Conservation (phyloP, 2,113 vertebrate genomes). For the Arenaria interpres region DNA sequence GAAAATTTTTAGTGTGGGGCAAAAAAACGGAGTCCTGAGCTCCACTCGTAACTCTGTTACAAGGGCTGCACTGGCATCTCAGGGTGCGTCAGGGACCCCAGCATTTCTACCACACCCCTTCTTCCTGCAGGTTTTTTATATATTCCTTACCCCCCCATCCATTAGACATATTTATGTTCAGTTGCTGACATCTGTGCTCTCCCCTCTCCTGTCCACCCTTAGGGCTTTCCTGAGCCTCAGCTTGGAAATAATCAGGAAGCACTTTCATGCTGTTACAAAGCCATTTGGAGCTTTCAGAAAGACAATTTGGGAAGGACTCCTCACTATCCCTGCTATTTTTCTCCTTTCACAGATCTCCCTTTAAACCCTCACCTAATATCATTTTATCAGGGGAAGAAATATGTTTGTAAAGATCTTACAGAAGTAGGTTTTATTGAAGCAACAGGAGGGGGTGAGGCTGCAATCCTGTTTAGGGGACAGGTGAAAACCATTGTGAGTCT, state of each 20-base stretch:
- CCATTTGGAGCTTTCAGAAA: constrained; percentile 33
- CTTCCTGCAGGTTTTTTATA: background rate
- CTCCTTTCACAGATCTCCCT: background rate
- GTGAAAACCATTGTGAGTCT: background rate
- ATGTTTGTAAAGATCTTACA: background rate
- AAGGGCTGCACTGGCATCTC: background rate
- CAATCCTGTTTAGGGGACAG: background rate
- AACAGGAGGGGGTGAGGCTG: background rate
- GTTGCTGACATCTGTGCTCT: background rate
- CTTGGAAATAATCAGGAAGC: background rate
- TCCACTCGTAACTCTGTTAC: background rate
- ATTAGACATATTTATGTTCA: background rate
- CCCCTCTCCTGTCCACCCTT: background rate
- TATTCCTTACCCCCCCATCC: background rate
- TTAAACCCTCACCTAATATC: background rate
- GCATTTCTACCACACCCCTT: background rate
- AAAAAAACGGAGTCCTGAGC: background rate
- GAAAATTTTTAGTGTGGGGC: background rate
- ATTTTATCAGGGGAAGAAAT: background rate
- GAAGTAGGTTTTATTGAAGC: background rate
- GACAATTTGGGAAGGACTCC: background rate
- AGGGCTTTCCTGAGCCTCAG: background rate
- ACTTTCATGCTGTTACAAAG: constrained; percentile 10
- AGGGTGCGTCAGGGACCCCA: background rate
- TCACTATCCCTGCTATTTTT: background rate